Percentiles rank a stretch among this genome's conserved stretches.
Evolutionary conservation across 2,797 vertebrate species (phyloP).

Genomic region (Gephyroberyx darwinii): DNA sequence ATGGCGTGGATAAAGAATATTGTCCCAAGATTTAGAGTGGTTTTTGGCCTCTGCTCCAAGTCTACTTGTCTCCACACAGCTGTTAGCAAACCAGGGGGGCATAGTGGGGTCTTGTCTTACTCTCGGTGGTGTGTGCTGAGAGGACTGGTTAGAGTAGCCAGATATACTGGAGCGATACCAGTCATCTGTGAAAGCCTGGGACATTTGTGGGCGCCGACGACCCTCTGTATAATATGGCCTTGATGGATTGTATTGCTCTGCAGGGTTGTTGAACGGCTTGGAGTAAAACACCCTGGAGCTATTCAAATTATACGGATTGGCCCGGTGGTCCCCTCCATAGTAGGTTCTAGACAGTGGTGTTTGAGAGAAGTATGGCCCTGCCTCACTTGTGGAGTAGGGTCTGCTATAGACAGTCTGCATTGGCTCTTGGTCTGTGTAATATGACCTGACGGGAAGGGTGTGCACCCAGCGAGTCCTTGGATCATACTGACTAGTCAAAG

Average conservation of each 20-base stretch:
- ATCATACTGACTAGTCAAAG: conserved; percentile 79
- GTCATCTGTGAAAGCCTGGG: conserved; percentile 86
- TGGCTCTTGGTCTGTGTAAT: conserved; percentile 80
- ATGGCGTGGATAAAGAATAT: conserved; percentile 86
- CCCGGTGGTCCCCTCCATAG: conserved; percentile 82
- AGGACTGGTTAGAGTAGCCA: conserved; percentile 81
- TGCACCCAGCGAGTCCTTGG: conserved; percentile 84
- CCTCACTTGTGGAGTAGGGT: conserved; percentile 86
- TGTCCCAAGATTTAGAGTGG: conserved; percentile 97
- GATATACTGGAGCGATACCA: conserved; percentile 88
- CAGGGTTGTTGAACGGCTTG: conserved; percentile 76
- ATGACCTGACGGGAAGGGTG: conserved; percentile 81
- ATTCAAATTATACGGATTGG: conserved; percentile 78
- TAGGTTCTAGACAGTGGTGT: conserved; percentile 84
- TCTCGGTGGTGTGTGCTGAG: conserved; percentile 81
- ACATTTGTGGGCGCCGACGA: conserved; percentile 80
- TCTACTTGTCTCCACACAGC: conserved; percentile 81
- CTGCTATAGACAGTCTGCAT: conserved; percentile 76
- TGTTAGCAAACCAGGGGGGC: conserved; percentile 87
- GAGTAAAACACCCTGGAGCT: conserved; percentile 82
- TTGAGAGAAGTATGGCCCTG: conserved; percentile 86
- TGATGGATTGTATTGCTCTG: conserved; percentile 79
- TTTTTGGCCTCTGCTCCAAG: conserved; percentile 87
- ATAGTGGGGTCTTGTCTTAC: conserved; percentile 78
- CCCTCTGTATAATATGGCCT: conserved; percentile 87